These are phyloP conservation scores for Apeltes quadracus DNA, from an alignment of 2,113 vertebrate species.

Conservation along the genomic window DNA sequence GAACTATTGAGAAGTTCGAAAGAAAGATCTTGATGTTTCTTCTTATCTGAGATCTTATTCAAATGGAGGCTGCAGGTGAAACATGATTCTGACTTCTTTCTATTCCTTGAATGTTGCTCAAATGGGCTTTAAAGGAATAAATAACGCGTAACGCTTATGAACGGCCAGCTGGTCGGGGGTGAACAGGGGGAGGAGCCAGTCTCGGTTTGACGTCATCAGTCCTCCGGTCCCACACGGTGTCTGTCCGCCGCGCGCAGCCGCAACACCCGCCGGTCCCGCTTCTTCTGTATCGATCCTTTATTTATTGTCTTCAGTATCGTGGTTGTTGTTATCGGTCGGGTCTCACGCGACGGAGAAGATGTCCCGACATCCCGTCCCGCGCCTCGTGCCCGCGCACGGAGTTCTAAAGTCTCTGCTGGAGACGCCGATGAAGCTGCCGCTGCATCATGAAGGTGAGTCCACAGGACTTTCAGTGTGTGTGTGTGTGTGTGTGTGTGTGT, in stretches of 20 bases:
- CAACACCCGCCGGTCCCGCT: background rate
- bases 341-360: slow-evolving; percentile 79
- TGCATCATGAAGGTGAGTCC: slow-evolving; percentile 79
- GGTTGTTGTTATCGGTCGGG: background rate
- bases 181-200: slow-evolving; percentile 13
- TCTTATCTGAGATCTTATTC: too few species aligned
- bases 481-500: too few species aligned
- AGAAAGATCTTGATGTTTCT: too few species aligned
- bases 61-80: too few species aligned
- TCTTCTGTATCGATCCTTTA: too few species aligned
- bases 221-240: slow-evolving; percentile 73
- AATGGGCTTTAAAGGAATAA: too few species aligned
- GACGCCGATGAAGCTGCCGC: slow-evolving; percentile 91
- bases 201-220: slow-evolving; percentile 72
- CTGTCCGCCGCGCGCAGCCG: slow-evolving; percentile 18
- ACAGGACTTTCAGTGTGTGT: background rate
- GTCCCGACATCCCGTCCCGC: slow-evolving; percentile 82
- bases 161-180: too few species aligned
- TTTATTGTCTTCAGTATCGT: too few species aligned
- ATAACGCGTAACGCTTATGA: too few species aligned
- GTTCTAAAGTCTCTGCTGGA: slow-evolving; percentile 95
- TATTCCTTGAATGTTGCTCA: too few species aligned
- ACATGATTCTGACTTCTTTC: too few species aligned
- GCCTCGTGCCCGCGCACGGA: slow-evolving; percentile 78
- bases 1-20: too few species aligned